phyloP scores from a whole-genome alignment of 2,797 vertebrate genomes.

The Cossypha niveicapilla region DNA sequence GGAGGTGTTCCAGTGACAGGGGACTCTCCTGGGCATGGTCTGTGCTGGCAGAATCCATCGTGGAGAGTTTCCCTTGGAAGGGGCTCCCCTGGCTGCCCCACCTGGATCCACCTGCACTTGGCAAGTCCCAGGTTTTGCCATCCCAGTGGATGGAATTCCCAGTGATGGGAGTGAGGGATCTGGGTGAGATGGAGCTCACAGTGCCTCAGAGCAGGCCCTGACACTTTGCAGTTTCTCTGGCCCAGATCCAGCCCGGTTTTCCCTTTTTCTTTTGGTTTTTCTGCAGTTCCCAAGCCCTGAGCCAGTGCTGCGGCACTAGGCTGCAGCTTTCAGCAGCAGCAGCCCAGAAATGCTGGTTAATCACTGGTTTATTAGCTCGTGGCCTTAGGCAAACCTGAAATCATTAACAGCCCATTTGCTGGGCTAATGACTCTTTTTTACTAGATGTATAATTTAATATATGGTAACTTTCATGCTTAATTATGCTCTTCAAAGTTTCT shows the following conservation, averaged over 20 bases:
- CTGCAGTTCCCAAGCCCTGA: not conserved
- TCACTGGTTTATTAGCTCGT: conserved; percentile 22
- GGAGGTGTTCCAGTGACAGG: not conserved
- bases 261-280: not conserved
- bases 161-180: not conserved
- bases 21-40: not conserved
- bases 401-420: conserved; percentile 55
- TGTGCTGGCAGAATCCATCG: not conserved
- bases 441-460: conserved; percentile 58
- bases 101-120: rapidly evolving
- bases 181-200: rapidly evolving
- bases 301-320: not conserved
- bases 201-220: not conserved
- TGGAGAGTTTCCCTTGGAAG: not conserved
- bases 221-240: rapidly evolving
- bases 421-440: conserved; percentile 59
- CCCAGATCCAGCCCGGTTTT: rapidly evolving
- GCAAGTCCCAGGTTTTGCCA: not conserved
- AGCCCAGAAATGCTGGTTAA: conserved; percentile 38
- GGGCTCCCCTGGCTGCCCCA: not conserved
- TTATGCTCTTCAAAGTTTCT: conserved; percentile 54
- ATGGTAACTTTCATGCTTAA: conserved; percentile 52
- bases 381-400: conserved; percentile 52
- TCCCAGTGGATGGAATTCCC: not conserved
- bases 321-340: not conserved